These are phyloP conservation scores for Drosophila prosaltans DNA, from an alignment of 1,140 invertebrate species.

Conservation along the genomic window DNA sequence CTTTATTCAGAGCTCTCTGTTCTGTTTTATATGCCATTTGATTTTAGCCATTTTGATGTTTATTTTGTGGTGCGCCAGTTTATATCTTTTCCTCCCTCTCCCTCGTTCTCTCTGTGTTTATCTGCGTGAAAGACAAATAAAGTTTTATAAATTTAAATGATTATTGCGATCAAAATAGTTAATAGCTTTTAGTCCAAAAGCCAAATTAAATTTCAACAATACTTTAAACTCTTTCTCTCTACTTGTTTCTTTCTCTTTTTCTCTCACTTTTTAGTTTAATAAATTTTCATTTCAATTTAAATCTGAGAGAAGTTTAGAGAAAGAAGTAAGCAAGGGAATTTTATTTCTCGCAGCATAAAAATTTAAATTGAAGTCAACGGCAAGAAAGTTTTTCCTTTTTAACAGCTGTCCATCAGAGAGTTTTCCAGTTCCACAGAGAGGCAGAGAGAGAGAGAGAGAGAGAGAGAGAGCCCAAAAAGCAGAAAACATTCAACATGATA, in stretches of 20 bases:
- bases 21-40: conserved; percentile 42
- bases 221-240: background rate
- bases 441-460: background rate
- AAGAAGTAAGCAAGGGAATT: conserved; percentile 1
- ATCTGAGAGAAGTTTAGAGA: conserved; percentile 3
- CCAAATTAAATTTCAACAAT: background rate
- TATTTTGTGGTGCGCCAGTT: conserved; percentile 50
- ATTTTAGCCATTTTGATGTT: conserved; percentile 61
- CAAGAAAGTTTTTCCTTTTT: conserved; percentile 34
- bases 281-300: conserved; percentile 15
- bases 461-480: conserved; percentile 46
- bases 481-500: conserved; percentile 70
- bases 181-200: background rate
- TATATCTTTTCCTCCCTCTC: background rate
- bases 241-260: background rate
- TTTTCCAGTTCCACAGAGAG: conserved; percentile 40
- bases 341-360: conserved; percentile 23
- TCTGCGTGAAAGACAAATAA: background rate
- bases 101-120: conserved; percentile 3
- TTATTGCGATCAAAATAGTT: conserved; percentile 47
- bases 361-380: conserved; percentile 34
- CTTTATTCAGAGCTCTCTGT: too few relatives aligned
- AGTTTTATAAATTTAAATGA: conserved; percentile 38
- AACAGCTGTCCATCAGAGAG: conserved; percentile 29
- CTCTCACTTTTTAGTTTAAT: background rate